A percentile compares a stretch with the other conserved stretches of the same genome.
These are phyloP conservation scores for Danio aesculapii DNA, from an alignment of 2,797 vertebrate species.

Conservation along the genomic window DNA sequence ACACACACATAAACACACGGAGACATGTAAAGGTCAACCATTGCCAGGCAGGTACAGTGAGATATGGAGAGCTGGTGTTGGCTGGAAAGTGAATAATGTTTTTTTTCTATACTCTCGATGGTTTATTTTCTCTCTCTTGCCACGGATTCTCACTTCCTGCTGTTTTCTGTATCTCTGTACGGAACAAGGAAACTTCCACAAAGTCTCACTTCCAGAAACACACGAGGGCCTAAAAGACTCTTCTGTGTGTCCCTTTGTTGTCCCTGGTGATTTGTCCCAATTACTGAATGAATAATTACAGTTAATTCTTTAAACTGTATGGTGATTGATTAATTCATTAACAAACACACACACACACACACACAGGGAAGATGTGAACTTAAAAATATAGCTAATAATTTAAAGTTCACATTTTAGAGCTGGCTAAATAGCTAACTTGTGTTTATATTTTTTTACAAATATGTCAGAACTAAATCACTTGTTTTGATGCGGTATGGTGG, in stretches of 20 bases:
- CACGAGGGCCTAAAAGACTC: neutral
- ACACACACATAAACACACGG: constrained; percentile 27
- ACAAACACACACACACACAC: neutral
- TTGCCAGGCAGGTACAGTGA: constrained; percentile 64
- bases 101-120: constrained; percentile 6
- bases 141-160: constrained; percentile 59
- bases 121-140: constrained; percentile 16
- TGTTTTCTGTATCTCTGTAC: constrained; percentile 48
- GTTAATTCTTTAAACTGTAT: neutral
- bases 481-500: too few species aligned
- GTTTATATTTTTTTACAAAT: too few species aligned
- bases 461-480: too few species aligned
- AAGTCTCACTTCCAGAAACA: constrained; percentile 59
- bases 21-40: constrained; percentile 70
- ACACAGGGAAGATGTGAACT: neutral
- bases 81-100: constrained; percentile 49
- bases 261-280: neutral
- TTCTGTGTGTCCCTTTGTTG: neutral
- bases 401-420: too few species aligned
- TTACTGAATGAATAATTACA: too few species aligned
- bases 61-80: constrained; percentile 37
- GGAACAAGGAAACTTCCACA: constrained; percentile 54
- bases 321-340: neutral
- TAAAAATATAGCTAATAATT: too few species aligned
- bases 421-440: too few species aligned